Base-by-base conservation (phyloP, 2,888 invertebrate species). In the Achlya flavicornis region DNA sequence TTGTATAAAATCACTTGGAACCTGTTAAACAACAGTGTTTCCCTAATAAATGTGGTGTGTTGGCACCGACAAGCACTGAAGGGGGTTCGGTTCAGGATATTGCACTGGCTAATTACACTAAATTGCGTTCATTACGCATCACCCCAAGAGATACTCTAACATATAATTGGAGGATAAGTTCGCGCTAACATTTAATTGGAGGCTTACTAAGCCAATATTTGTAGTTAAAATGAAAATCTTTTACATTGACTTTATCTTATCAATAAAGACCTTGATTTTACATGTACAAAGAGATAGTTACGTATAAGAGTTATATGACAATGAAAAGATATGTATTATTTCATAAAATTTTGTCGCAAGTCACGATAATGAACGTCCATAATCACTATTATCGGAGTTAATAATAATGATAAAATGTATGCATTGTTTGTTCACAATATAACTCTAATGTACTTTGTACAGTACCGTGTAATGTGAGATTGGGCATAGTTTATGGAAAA, bases 11-110 rank as follows among this genome's bases (percentile, higher is more conserved):
- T 43, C 4, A 43, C 5, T 43, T 14, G 14, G 3, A 43, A 6
- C 6, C 4, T 48, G 48, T 48, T 48, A 48, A 16, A 48, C 48
- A 48, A 48, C 43, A 43, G 43, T 53, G 3, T n/a, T 53, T 19
- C 19, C 53, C 53, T 10, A 53, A 7, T 53, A 53, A 53, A 53
- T 53, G 53, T 19, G 53, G 53, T 75, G 72, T 67, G 68, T 81
- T 79, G 86, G 85, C 69, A 86, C 86, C 75, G 83, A 74, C 87
- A 72, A 82, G 86, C 76, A 88, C 87, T 78, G 77, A 72, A 78
- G 75, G 84, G 84, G 85, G 85, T 81, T 78, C 73, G 61, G 48
- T 64, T 71, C 75, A 77, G 79, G 79, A 84, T 53, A 53, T 53
- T 53, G 53, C 80, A 80, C 78, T 76, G 72, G 69, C 74, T 82